phyloP scores from a whole-genome alignment of 2,113 vertebrate species.

The Prolemur simus region DNA sequence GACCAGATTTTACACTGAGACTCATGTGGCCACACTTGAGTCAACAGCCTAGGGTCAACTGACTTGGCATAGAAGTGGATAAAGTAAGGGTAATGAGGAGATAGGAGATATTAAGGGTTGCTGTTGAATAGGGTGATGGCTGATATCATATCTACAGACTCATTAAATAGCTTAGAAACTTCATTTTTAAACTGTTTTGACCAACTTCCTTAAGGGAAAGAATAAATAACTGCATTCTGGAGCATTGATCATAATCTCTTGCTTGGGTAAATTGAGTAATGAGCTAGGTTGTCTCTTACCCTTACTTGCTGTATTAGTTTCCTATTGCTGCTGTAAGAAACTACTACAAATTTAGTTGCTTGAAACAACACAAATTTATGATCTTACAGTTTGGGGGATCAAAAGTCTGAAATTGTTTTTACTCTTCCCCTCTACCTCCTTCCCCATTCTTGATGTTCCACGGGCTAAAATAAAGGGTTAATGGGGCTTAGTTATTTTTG shows the following conservation, averaged over 20 bases:
- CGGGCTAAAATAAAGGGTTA: not conserved
- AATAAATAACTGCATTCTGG: constrained; percentile 17
- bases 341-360: not conserved
- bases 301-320: not conserved
- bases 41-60: not conserved
- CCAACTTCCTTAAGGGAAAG: not conserved
- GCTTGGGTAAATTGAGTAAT: not conserved
- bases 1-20: not conserved
- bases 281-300: not conserved
- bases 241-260: constrained; percentile 1
- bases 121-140: not conserved
- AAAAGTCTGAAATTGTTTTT: not conserved
- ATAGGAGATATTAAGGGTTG: not conserved
- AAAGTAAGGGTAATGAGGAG: not conserved
- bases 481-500: not conserved
- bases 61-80: not conserved
- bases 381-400: not conserved
- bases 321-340: not conserved
- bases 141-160: not conserved
- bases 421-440: too few species aligned
- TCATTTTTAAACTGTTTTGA: not conserved
- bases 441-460: too few species aligned
- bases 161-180: not conserved
- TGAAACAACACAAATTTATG: not conserved
- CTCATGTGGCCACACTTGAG: not conserved